Evolutionary conservation across 2,888 invertebrate genomes (phyloP), one percentile per base, ranked within the genome.

Genomic region (Megalurothrips usitatus): DNA sequence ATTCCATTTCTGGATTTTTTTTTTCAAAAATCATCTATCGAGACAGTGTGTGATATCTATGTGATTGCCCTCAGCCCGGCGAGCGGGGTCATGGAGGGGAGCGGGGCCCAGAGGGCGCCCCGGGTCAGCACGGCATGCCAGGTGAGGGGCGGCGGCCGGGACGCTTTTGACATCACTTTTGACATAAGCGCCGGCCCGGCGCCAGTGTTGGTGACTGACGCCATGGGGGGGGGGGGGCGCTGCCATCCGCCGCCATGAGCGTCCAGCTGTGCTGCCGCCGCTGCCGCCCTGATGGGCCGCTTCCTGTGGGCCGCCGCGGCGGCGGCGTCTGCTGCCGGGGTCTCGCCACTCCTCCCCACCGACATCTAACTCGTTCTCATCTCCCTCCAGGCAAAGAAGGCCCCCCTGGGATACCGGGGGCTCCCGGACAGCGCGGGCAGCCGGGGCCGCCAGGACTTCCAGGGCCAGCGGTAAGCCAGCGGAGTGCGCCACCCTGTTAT

Each of bases 401-500:
- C 17, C 84, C 85, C n/a, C 84, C 86, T 23, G 88, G 88, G 81
- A 83, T 84, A 81, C 84, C 85, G 43, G 87, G 88, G 78, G 81
- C 85, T 8, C 80, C 83, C 26, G 84, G 81, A 89, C 86, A 80
- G 88, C 78, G 81, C 84, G 8, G 80, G 82, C 48, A 84, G 81
- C 89, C 86, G 79, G 87, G 84, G 14, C 82, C 82, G 0, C 86
- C 86, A 9, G 93, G 93, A 28, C 85, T 89, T 58, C 89, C 90
- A 79, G 92, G 93, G 82, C 86, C 88, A 17, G 88, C 90, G 2
- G 92, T 90, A 85, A 87, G 88, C 86, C 34, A n/a, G n/a, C n/a
- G n/a, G n/a, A n/a, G n/a, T n/a, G n/a, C n/a, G n/a, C n/a, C n/a
- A n/a, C n/a, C n/a, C n/a, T n/a, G n/a, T n/a, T n/a, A n/a, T n/a